Percentiles rank a stretch among this genome's conserved stretches.
Evolutionary conservation across 2,888 invertebrate species (phyloP).

Genomic region (Dusona sp.): DNA sequence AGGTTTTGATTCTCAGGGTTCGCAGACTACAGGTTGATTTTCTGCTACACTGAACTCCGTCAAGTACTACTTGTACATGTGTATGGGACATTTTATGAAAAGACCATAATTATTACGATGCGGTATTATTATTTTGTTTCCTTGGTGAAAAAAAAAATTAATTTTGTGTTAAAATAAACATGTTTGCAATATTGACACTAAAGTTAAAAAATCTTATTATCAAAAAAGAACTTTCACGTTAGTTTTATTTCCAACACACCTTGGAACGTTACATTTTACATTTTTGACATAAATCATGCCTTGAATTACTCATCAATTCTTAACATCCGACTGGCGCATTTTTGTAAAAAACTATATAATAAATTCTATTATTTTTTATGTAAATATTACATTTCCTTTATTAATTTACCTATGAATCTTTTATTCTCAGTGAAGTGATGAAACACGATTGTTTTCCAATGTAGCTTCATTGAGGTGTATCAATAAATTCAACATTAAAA

Average conservation of each 20-base stretch:
- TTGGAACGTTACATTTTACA: background rate
- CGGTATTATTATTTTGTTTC: background rate
- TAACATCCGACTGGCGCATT: background rate
- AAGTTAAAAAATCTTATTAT: background rate
- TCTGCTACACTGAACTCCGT: background rate
- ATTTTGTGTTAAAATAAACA: background rate
- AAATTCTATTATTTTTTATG: background rate
- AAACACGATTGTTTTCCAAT: too few species aligned
- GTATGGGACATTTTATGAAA: conserved; percentile 16
- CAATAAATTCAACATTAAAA: too few species aligned
- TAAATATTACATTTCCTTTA: too few species aligned
- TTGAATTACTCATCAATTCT: background rate
- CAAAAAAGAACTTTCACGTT: background rate
- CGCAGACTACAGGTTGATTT: background rate
- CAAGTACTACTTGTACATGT: conserved; percentile 10
- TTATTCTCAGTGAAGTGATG: too few species aligned
- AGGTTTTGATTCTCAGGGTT: conserved; percentile 53
- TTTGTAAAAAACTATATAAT: background rate
- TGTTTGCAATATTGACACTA: background rate
- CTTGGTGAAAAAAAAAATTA: background rate
- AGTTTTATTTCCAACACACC: background rate
- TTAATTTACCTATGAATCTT: too few species aligned
- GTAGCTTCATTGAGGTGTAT: too few species aligned
- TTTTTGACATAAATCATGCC: background rate
- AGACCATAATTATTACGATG: background rate